A percentile compares a stretch with the other conserved stretches of the same genome.
Conservation (phyloP, 2,797 vertebrate genomes). For the Lutjanus campechanus region DNA sequence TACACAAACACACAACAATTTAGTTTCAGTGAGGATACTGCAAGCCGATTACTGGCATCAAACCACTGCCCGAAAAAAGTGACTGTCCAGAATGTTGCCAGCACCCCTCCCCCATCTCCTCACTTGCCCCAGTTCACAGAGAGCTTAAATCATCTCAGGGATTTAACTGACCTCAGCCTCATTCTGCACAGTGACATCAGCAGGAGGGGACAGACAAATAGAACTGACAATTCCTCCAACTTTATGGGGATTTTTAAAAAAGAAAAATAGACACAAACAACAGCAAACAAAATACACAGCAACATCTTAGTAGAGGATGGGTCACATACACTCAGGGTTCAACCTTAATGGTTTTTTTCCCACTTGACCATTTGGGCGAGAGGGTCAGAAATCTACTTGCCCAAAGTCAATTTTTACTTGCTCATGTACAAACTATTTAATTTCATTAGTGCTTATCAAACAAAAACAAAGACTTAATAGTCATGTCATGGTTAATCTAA, state of each 20-base stretch:
- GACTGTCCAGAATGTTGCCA: not conserved
- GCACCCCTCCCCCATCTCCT: constrained; percentile 41
- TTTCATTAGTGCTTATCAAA: no score
- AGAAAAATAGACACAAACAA: not conserved
- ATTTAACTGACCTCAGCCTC: constrained; percentile 48
- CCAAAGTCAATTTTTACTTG: no score
- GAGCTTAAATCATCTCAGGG: constrained; percentile 40
- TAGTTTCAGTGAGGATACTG: not conserved
- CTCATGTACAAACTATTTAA: no score
- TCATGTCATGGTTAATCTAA: no score
- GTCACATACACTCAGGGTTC: not conserved
- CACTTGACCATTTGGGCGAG: no score
- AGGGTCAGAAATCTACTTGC: no score
- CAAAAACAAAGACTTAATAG: no score
- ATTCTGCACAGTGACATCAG: constrained; percentile 38
- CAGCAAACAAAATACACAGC: not conserved
- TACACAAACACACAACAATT: constrained; percentile 4
- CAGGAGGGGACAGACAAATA: not conserved
- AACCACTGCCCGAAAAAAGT: constrained; percentile 21
- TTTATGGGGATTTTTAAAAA: not conserved
- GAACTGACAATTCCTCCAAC: not conserved
- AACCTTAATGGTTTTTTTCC: no score
- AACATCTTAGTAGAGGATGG: not conserved
- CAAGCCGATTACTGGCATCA: constrained; percentile 42
- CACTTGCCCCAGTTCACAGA: constrained; percentile 46